Conservation (phyloP, 2,888 invertebrate species). For the Diogma glabrata region DNA sequence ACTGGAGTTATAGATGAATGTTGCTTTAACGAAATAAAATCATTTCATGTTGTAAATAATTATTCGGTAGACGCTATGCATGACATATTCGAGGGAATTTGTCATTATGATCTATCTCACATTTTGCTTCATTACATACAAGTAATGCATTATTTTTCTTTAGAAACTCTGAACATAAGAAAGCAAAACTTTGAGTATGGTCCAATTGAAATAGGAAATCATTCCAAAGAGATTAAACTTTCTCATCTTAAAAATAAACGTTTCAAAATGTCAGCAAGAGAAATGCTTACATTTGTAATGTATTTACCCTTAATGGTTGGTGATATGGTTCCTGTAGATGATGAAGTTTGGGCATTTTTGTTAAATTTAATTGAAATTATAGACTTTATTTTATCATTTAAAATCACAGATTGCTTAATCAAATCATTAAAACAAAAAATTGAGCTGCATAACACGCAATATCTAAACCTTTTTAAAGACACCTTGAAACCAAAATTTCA, state of each 20-base stretch:
- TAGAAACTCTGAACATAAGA: background rate
- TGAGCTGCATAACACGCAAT: background rate
- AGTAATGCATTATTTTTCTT: background rate
- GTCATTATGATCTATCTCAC: background rate
- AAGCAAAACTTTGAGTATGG: conserved; percentile 5
- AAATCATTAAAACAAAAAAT: background rate
- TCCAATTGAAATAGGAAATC: background rate
- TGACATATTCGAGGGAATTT: background rate
- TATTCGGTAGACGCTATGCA: background rate
- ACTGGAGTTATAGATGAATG: background rate
- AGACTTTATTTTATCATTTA: background rate
- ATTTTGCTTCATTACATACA: background rate
- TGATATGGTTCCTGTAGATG: background rate
- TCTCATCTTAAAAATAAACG: background rate
- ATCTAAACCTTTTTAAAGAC: background rate
- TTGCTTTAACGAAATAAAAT: background rate
- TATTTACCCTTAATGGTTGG: background rate
- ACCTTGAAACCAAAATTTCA: background rate
- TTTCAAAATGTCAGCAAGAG: background rate
- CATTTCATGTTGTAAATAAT: background rate
- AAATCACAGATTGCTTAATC: background rate
- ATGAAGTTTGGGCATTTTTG: background rate
- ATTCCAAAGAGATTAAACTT: background rate
- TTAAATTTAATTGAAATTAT: background rate
- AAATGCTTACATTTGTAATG: background rate